phyloP scores from a whole-genome alignment of 2,888 invertebrate genomes.

The Drosophila sordidapex region DNA sequence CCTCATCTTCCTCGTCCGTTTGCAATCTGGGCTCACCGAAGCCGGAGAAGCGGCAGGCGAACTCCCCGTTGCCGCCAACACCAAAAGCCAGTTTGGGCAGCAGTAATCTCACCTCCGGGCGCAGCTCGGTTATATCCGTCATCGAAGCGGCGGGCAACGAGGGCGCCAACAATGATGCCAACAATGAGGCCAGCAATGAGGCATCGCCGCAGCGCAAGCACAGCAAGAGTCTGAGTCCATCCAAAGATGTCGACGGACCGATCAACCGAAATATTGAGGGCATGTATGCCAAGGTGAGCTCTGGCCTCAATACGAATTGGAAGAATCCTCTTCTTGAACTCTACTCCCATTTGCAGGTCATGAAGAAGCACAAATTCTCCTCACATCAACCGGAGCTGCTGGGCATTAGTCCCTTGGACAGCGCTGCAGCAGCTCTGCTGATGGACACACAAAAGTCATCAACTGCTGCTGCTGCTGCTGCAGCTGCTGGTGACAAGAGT shows the following conservation, averaged over 20 bases:
- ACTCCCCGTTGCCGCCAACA: conserved; percentile 94
- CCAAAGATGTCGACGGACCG: conserved; percentile 89
- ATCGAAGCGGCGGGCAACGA: conserved; percentile 77
- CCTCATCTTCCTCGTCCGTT: conserved; percentile 88
- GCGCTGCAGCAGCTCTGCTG: conserved; percentile 74
- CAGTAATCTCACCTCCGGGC: conserved; percentile 83
- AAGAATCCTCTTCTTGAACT: neutral
- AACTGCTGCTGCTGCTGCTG: neutral
- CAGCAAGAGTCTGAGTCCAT: conserved; percentile 86
- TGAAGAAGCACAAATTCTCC: conserved; percentile 85
- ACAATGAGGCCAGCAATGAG: conserved; percentile 43
- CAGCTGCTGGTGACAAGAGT: conserved; percentile 85
- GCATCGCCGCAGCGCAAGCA: conserved; percentile 82
- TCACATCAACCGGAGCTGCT: conserved; percentile 69
- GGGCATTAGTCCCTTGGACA: conserved; percentile 78
- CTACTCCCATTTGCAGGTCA: conserved; percentile 73
- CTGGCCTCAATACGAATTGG: too few relatives aligned
- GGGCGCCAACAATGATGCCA: conserved; percentile 73
- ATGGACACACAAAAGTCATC: conserved; percentile 57
- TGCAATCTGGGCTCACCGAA: conserved; percentile 94
- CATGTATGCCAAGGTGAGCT: conserved; percentile 94
- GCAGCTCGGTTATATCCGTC: conserved; percentile 85
- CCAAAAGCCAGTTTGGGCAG: conserved; percentile 85
- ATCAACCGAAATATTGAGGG: conserved; percentile 90
- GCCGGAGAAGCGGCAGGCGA: conserved; percentile 95